Percentiles rank a stretch among this genome's conserved stretches.
phyloP scores from a whole-genome alignment of 2,113 vertebrate genomes.

The Scalopus aquaticus region DNA sequence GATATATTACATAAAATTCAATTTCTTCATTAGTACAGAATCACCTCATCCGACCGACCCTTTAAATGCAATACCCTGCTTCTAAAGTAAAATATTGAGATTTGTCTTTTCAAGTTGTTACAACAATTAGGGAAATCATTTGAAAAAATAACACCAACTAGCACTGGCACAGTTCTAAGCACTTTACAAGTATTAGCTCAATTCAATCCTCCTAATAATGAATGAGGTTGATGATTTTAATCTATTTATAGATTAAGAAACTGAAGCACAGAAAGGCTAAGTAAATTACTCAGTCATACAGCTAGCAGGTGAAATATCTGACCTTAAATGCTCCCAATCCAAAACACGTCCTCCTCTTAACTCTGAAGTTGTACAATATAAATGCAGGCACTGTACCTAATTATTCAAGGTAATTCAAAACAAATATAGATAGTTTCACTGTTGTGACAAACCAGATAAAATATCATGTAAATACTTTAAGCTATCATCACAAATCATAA shows the following conservation, averaged over 20 bases:
- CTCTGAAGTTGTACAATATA: background rate
- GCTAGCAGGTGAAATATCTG: background rate
- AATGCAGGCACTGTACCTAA: background rate
- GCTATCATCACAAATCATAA: background rate
- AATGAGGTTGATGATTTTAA: too few species aligned
- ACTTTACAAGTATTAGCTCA: conserved; percentile 9
- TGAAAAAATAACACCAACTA: conserved; percentile 19
- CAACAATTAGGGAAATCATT: conserved; percentile 40
- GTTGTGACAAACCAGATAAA: conserved; percentile 12
- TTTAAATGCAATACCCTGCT: background rate
- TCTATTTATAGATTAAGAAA: conserved; percentile 36
- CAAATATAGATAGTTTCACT: background rate
- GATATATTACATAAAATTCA: background rate
- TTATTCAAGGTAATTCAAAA: background rate
- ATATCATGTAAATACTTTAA: conserved; percentile 38
- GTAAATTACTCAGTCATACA: background rate
- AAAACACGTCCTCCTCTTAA: background rate
- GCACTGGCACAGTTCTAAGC: background rate
- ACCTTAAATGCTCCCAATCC: background rate
- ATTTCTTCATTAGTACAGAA: conserved; percentile 40
- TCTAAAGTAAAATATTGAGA: background rate
- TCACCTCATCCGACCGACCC: background rate
- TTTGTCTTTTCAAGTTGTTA: background rate
- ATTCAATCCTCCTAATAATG: background rate
- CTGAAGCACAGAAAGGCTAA: background rate